Conservation (phyloP, 2,888 invertebrate genomes). For the Panzeria rudis region DNA sequence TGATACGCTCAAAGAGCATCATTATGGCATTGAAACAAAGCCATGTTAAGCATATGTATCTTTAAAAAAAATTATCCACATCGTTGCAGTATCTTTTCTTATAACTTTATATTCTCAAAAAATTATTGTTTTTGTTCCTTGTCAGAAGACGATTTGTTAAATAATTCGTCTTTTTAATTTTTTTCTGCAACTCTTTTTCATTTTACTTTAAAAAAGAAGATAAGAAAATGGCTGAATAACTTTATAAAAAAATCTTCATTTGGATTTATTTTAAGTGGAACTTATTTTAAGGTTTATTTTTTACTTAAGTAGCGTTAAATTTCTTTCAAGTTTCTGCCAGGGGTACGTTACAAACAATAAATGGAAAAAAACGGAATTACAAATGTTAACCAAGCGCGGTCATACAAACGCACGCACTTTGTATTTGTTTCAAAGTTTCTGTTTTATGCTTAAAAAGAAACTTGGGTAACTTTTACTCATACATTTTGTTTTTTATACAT, state of each 20-base stretch:
- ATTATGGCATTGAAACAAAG: too few relatives aligned
- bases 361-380: slow-evolving; percentile 29
- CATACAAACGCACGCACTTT: not conserved
- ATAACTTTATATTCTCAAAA: too few relatives aligned
- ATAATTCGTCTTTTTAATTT: slow-evolving; percentile 18
- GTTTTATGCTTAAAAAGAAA: slow-evolving; percentile 17
- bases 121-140: too few relatives aligned
- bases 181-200: slow-evolving; percentile 14
- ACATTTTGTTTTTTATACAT: not conserved
- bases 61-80: too few relatives aligned
- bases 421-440: slow-evolving; percentile 17
- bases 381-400: slow-evolving; percentile 24
- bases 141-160: slow-evolving; percentile 8
- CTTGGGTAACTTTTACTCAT: slow-evolving; percentile 14
- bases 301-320: slow-evolving; percentile 50
- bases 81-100: too few relatives aligned
- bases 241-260: slow-evolving; percentile 6
- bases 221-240: slow-evolving; percentile 38
- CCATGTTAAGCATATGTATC: too few relatives aligned
- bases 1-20: too few relatives aligned
- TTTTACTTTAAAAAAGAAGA: slow-evolving; percentile 41
- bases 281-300: slow-evolving; percentile 36
- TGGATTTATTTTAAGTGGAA: slow-evolving; percentile 25
- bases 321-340: slow-evolving; percentile 28
- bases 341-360: slow-evolving; percentile 11